phyloP scores from a whole-genome alignment of 1,140 invertebrate species.

The Plectrocnemia conspersa region DNA sequence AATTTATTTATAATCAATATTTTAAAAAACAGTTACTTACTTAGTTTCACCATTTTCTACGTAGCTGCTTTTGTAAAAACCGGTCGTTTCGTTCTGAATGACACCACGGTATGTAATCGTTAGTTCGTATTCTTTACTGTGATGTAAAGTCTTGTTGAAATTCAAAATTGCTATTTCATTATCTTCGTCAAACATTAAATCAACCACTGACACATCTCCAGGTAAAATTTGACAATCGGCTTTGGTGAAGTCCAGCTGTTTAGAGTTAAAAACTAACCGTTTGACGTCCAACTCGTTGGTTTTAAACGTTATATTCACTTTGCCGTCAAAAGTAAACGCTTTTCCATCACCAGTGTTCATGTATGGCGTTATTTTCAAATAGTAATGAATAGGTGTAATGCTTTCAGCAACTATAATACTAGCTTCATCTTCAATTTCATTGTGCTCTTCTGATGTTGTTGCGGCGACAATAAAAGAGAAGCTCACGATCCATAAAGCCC shows the following conservation, averaged over 20 bases:
- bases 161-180: slow-evolving; percentile 2
- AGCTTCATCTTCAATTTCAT: no score
- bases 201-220: no score
- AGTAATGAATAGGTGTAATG: no score
- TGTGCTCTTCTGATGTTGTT: no score
- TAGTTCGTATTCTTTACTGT: neutral
- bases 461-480: no score
- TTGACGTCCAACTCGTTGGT: neutral
- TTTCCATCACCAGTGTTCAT: no score
- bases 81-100: slow-evolving; percentile 44
- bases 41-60: slow-evolving; percentile 35
- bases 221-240: no score
- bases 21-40: slow-evolving; percentile 36
- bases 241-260: no score
- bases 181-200: neutral
- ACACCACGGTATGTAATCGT: slow-evolving; percentile 3
- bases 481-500: no score
- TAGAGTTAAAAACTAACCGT: neutral
- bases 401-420: no score
- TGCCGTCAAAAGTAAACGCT: neutral
- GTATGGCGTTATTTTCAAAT: neutral
- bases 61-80: slow-evolving; percentile 66
- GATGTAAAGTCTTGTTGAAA: neutral
- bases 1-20: no score
- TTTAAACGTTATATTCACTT: slow-evolving; percentile 7